phyloP scores from a whole-genome alignment of 2,113 vertebrate species.

The Ancistrus triradiatus region DNA sequence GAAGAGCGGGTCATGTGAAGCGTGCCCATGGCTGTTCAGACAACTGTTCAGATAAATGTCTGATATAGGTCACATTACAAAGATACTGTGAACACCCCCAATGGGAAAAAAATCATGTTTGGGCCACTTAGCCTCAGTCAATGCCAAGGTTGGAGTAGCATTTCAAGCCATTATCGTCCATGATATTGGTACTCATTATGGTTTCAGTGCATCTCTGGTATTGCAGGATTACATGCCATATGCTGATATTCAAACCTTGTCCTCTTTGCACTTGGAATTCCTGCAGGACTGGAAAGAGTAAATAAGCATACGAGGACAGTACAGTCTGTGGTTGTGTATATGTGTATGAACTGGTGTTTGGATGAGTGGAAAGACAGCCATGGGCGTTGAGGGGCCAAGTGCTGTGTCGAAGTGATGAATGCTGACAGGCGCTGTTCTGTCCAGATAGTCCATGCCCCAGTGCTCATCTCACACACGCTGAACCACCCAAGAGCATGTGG shows the following conservation, averaged over 20 bases:
- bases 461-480: conserved; percentile 20
- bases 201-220: not conserved
- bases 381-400: conserved; percentile 10
- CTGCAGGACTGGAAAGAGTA: not conserved
- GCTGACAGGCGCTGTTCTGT: conserved; percentile 35
- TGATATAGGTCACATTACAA: too few species aligned
- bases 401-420: conserved; percentile 15
- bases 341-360: conserved; percentile 15
- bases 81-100: too few species aligned
- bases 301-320: not conserved
- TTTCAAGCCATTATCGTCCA: too few species aligned
- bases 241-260: not conserved
- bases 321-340: too few species aligned
- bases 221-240: not conserved
- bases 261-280: not conserved
- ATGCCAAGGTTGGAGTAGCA: too few species aligned
- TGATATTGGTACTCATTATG: not conserved
- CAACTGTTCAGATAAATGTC: too few species aligned
- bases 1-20: too few species aligned
- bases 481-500: conserved; percentile 2
- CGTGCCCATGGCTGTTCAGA: too few species aligned
- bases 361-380: not conserved
- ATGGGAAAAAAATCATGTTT: too few species aligned
- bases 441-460: conserved; percentile 20
- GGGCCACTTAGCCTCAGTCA: too few species aligned